Evolutionary conservation across 2,113 vertebrate species (phyloP), one percentile per base, ranked within the genome.

Genomic region (Thomomys bottae): DNA sequence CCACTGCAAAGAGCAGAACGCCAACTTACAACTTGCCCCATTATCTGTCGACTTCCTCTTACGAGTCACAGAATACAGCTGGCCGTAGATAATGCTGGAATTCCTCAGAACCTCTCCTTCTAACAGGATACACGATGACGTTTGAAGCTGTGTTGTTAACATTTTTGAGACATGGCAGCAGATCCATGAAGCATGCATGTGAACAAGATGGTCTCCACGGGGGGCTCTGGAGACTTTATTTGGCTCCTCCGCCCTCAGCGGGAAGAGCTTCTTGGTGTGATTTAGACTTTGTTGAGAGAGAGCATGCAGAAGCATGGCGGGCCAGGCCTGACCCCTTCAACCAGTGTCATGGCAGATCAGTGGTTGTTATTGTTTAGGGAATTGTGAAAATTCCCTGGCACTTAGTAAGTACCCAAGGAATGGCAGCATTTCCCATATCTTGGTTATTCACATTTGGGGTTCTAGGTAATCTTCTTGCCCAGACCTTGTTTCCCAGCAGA

Each of bases 301-400:
- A 54, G 49, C 15, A 17, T 54, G 1, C 49, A 15, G 15, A 54
- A 15, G 49, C 1, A 15, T 2, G 15, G 0, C 14, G 49, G 12
- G 17, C 49, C 14, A 18, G 49, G 18, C 28, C 59, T 9, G 3
- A 5, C 17, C 26, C 17, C 26, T 23, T 15, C 26, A 9, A 49
- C 40, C 8, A 28, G 3, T 7, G 24, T 8, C 38, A 23, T 59
- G 17, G 3, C 0, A 0, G 8, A 11, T 24, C 38, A 40, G 32
- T 63, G 64, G 6, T 30, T 30, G 11, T 5, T 36, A 72, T 28
- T 63, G 10, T 9, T 68, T 20, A 34, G 28, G 28, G 30, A 36
- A 28, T 21, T 49, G 17, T 21, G 17, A 2, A 64, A 36, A 64
- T 42, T 21, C 28, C 24, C 42, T 17, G 24, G 61, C 30, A 49